These are phyloP conservation scores for Tenualosa thibaudeaui DNA, from an alignment of 2,797 vertebrate species.

Conservation along the genomic window DNA sequence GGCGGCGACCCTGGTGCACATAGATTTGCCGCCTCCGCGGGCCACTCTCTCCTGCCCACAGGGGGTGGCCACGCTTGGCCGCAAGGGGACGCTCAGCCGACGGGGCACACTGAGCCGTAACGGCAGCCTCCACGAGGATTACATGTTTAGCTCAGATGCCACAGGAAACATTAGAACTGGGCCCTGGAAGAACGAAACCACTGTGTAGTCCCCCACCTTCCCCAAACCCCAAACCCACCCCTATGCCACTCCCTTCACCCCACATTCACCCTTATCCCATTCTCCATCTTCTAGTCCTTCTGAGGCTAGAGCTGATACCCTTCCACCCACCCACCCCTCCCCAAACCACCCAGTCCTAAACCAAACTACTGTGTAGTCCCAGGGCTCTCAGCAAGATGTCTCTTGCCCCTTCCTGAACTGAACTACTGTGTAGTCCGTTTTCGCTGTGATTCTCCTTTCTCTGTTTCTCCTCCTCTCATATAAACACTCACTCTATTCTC, in stretches of 20 bases:
- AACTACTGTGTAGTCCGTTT: conserved; percentile 60
- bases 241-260: too few relatives aligned
- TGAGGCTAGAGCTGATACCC: not conserved
- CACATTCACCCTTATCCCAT: not conserved
- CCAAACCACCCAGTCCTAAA: conserved; percentile 34
- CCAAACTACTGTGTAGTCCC: conserved; percentile 62
- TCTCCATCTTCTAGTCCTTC: not conserved
- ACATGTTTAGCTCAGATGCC: conserved; percentile 79
- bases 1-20: conserved; percentile 57
- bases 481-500: conserved; percentile 1
- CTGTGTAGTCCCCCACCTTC: conserved; percentile 77
- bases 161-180: conserved; percentile 94
- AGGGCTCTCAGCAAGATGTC: conserved; percentile 49
- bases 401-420: conserved; percentile 45
- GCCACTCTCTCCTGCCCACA: conserved; percentile 61
- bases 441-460: conserved; percentile 41
- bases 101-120: conserved; percentile 75
- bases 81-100: conserved; percentile 57
- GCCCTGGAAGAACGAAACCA: conserved; percentile 96
- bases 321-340: not conserved
- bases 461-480: conserved; percentile 26
- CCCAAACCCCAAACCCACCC: not conserved
- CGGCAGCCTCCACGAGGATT: conserved; percentile 81
- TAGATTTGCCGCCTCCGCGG: conserved; percentile 77
- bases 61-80: conserved; percentile 66